Evolutionary conservation across 2,797 vertebrate genomes (phyloP), one percentile per base, ranked within the genome.

Genomic region (Tachyglossus aculeatus): DNA sequence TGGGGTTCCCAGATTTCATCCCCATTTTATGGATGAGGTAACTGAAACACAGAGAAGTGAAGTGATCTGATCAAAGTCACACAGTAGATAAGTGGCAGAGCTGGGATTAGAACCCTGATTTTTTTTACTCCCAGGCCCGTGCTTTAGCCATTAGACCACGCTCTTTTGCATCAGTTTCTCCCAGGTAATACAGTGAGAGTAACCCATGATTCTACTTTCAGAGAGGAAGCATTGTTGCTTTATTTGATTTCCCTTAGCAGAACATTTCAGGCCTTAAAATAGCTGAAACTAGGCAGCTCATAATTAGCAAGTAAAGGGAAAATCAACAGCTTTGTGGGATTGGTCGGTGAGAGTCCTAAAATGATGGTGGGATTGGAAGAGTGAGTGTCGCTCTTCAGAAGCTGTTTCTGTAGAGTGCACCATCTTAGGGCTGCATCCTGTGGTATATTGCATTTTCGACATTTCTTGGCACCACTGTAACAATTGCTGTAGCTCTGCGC

Each of bases 161-260:
- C n/a, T n/a, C n/a, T n/a, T n/a, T n/a, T n/a, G n/a, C n/a, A n/a
- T n/a, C n/a, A n/a, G n/a, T n/a, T n/a, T 77, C 74, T 21, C 41
- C 57, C 48, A 77, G 61, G 57, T 64, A 73, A 0, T 62, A 45
- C 32, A 24, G 19, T 29, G 32, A 59, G 61, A 37, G 19, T 80
- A 67, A 55, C 77, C 22, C 41, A 36, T 45, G 57, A 56, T 75
- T 81, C 71, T 68, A 19, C 45, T 76, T 34, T 71, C 47, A 40
- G 53, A 40, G 36, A 48, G 33, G 62, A 64, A 45, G 27, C 37
- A 31, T 67, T 34, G 29, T 67, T 75, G 64, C 32, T 62, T 64
- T 78, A 73, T 63, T 73, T 78, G 57, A 67, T 69, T 75, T 64
- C 62, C 47, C 65, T 55, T 64, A 47, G 18, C 45, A 73, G 36